Conservation (phyloP, 1,140 invertebrate genomes). For the Agrypnia vestita region DNA sequence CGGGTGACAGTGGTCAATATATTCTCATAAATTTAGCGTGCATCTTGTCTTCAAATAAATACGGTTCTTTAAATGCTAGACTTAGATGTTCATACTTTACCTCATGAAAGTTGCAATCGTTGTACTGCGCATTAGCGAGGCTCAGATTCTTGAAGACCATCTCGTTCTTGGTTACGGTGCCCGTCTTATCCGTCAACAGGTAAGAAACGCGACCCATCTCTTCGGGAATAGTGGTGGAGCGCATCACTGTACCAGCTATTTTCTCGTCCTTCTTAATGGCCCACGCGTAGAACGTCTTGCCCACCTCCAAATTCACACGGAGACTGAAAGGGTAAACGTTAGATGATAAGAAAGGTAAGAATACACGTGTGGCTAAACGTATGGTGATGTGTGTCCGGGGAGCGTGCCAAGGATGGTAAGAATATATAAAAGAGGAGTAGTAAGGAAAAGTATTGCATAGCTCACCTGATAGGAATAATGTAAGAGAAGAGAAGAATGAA, state of each 20-base stretch:
- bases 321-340: conserved; percentile 79
- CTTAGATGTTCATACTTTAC: conserved; percentile 65
- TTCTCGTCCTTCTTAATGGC: conserved; percentile 95
- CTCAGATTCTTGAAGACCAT: conserved; percentile 98
- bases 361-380: too few species aligned
- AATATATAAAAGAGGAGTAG: background rate
- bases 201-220: conserved; percentile 98
- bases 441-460: conserved; percentile 14
- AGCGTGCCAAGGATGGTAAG: too few species aligned
- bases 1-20: too few species aligned
- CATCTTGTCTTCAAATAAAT: too few species aligned
- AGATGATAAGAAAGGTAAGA: too few species aligned
- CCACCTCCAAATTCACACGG: conserved; percentile 98
- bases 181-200: conserved; percentile 97
- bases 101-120: conserved; percentile 91
- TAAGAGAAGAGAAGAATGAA: conserved; percentile 99
- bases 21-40: too few species aligned
- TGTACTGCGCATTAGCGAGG: conserved; percentile 91
- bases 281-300: conserved; percentile 98
- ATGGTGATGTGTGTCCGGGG: too few species aligned
- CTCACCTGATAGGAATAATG: conserved; percentile 97
- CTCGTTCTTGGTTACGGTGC: conserved; percentile 98
- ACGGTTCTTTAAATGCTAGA: too few species aligned
- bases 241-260: conserved; percentile 95
- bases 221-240: conserved; percentile 99